These are phyloP conservation scores for Escarpia spicata DNA, from an alignment of 2,888 invertebrate species.

Conservation along the genomic window DNA sequence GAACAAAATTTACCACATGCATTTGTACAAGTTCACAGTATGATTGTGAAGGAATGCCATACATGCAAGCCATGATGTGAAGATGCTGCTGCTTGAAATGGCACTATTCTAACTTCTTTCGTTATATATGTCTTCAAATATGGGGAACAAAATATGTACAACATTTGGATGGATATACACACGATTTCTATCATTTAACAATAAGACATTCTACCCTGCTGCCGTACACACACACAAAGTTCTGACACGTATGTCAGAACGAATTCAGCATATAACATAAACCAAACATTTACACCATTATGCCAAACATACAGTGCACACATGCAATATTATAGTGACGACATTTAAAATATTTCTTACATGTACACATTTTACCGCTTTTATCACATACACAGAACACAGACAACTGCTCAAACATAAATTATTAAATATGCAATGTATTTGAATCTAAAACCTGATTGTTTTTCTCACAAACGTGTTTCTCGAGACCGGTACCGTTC, in stretches of 20 bases:
- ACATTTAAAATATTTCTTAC: slow-evolving; percentile 1
- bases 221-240: neutral
- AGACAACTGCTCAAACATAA: neutral
- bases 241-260: neutral
- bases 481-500: neutral
- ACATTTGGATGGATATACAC: neutral
- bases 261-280: neutral
- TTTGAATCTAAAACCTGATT: slow-evolving; percentile 3
- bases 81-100: neutral
- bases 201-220: neutral
- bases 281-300: neutral
- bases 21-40: neutral
- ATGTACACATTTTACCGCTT: slow-evolving; percentile 7
- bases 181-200: neutral
- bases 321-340: neutral
- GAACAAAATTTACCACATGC: neutral
- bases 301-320: neutral
- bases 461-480: neutral
- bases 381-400: neutral
- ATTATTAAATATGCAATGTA: slow-evolving; percentile 16
- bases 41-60: neutral
- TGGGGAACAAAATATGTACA: neutral
- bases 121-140: neutral
- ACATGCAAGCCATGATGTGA: neutral
- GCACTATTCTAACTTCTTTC: neutral